Evolutionary conservation across 2,113 vertebrate species (phyloP), one percentile per base, ranked within the genome.

Genomic region (Zosterops borbonicus): DNA sequence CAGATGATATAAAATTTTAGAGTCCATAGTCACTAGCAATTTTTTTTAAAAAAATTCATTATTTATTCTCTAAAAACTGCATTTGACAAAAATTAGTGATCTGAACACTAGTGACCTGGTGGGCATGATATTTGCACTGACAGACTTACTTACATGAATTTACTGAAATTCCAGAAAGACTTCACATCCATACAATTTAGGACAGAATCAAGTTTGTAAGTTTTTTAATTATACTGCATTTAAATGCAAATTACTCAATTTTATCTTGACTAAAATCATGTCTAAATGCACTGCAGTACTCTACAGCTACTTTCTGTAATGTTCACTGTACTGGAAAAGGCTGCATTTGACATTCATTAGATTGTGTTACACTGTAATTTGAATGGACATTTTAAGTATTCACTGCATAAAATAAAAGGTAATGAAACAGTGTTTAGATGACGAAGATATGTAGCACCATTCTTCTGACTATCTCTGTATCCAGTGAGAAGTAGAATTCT

Each of bases 221-320:
- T 28, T 78, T n/a, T 74, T 59, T 42, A 47, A 58, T 49, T 87
- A 35, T 9, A 81, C 12, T 49, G 6, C 37, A 84, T 86, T 84
- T 91, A 92, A 92, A 90, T 84, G 79, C 24, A 94, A 96, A 96
- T 92, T 78, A 52, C 37, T 85, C 46, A 28, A 52, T 83, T 91
- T 85, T 27, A 27, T 49, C 27, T 76, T 90, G 53, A 90, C 92
- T 84, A 82, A 95, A 84, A 91, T 76, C 28, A 31, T 3, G 12
- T 87, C 88, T 76, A 87, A 87, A 87, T 63, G 25, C 29, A 87
- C 11, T 53, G 14, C 8, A 73, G 14, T 67, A 33, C 28, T 87
- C 39, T 33, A 70, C 11, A 89, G 55, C 9, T 64, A 63, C 39
- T 63, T 20, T 52, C 71, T 90, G 33, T 76, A 95, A 79, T 76